Base-by-base conservation (phyloP, 2,113 vertebrate species). In the Gila orcuttii region DNA sequence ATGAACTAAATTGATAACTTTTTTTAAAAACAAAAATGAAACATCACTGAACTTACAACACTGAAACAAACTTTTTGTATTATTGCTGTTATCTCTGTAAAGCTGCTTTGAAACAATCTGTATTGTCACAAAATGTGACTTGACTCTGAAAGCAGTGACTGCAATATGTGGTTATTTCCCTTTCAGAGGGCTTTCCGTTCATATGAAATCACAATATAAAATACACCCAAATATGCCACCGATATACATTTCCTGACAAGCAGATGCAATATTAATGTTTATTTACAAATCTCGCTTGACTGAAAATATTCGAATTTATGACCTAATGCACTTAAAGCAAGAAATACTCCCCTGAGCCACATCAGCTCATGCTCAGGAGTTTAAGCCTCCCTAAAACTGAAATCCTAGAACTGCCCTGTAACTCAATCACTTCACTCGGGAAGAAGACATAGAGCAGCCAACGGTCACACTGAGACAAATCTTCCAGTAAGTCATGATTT, bases 211-310 rank as follows among this genome's bases (percentile, higher is more conserved):
- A 78, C 25, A 57, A 78, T 11, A 36, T 11, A 52, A 21, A 36
- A 78, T 76, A 31, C 9, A 55, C 50, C 75, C 50, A 55, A 21
- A 57, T 52, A 31, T 76, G 45, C 33, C 57, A 57, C 2, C 8
- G 7, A 55, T 52, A 57, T 78, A 19, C 47, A 52, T 77, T 25
- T 76, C 17, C 15, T 47, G 47, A 77, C 74, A 77, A 73, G 50
- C 73, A 50, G 73, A 75, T 50, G 42, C 42, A 28, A 75, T 75
- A 75, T 75, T 75, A 75, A 75, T 75, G 42, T 47, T 74, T 47
- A 47, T 75, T 17, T 75, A 47, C 39, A 75, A 50, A 25, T 25
- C 42, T 74, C 0, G 6, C n/a, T 75, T 75, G 73, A 75, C 73
- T 50, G 11, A 28, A 45, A 50, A 28, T 74, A 57, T 36, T 78